Base-by-base conservation (phyloP, 2,888 invertebrate species). In the Drosophila borborema region DNA sequence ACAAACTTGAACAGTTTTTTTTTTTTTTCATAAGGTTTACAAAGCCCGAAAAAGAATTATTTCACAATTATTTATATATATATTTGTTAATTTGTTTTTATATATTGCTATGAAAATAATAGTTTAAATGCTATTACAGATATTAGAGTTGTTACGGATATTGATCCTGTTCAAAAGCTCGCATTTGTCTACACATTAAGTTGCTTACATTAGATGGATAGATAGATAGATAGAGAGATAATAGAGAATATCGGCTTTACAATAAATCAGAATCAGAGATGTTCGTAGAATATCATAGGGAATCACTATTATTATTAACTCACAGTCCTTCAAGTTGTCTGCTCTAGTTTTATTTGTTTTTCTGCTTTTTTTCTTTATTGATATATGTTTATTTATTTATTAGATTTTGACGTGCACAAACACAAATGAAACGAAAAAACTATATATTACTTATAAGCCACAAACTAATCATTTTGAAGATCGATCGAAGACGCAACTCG, bases 381-480 rank as follows among this genome's bases (percentile, higher is more conserved):
- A 46, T 60, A 48, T 73, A 67, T 64, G 49, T 70, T 16, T 61
- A 56, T 64, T 69, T 23, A 28, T 23, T 46, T 28, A 45, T 70
- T 54, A 54, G 64, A 62, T 66, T 76, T 82, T 62, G 77, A 84
- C 81, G 58, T 80, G 73, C 80, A 85, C 72, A 75, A 72, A 69
- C 68, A 77, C 60, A 71, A 69, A 73, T 73, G 75, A 58, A 82
- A 70, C 66, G 70, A 64, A 74, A 72, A 18, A 34, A 34, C 49
- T 18, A 34, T 70, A 72, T 41, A 16, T 41, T 59, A 68, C 53
- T 46, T 34, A 54, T 34, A 77, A 65, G 55, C 55, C 36, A 51
- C 77, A 73, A 63, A 65, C 70, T 82, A 81, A 68, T 69, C 62
- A 75, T 68, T 70, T 72, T 82, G 79, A 81, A 81, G 87, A 82